A percentile compares a stretch with the other conserved stretches of the same genome.
Evolutionary conservation across 2,797 vertebrate genomes (phyloP).

Genomic region (Caiman crocodilus): DNA sequence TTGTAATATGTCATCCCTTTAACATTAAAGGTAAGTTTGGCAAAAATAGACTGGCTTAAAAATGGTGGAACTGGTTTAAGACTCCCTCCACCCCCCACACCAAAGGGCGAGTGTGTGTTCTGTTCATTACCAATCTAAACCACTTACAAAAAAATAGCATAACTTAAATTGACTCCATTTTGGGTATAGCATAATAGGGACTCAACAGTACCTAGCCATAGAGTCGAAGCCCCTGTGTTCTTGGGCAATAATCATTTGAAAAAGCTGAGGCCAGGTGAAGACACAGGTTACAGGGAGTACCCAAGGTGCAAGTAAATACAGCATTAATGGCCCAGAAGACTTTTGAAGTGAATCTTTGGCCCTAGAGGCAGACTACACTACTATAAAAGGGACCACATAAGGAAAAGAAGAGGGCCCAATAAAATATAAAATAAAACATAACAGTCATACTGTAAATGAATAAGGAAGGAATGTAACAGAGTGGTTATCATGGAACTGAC

Average conservation of each 20-base stretch:
- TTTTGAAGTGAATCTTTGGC: not conserved
- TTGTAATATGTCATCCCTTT: no score
- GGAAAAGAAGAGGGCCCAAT: not conserved
- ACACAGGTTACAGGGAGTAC: not conserved
- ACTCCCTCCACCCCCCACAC: no score
- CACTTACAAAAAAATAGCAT: no score
- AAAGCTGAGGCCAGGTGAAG: not conserved
- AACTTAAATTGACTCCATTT: not conserved
- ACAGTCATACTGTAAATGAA: not conserved
- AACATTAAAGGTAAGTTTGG: no score
- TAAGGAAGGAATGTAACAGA: not conserved
- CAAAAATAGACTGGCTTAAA: no score
- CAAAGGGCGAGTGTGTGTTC: no score
- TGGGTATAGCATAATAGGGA: no score
- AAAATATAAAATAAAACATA: not conserved
- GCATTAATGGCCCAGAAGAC: not conserved
- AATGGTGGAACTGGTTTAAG: no score
- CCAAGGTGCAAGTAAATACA: not conserved
- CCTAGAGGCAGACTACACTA: not conserved
- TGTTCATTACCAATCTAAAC: no score
- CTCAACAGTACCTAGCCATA: not conserved
- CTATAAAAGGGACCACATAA: not conserved
- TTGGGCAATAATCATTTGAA: not conserved
- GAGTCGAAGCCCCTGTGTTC: not conserved
- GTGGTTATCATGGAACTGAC: not conserved